Conservation (phyloP, 2,113 vertebrate genomes). For the Trematocara marginatum region DNA sequence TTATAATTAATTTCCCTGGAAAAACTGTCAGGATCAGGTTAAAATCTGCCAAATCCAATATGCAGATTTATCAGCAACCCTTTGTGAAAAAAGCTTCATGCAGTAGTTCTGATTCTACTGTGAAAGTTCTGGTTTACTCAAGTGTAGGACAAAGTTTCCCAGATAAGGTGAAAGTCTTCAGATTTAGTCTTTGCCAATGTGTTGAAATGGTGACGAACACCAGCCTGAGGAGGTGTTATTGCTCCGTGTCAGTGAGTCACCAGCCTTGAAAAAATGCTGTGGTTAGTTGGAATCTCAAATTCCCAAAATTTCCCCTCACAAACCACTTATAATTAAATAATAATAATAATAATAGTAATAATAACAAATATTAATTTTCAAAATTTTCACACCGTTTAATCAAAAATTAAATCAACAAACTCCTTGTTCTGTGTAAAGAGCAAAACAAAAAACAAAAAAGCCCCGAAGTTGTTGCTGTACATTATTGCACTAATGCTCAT, state of each 20-base stretch:
- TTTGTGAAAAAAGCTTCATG: background rate
- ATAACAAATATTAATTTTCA: background rate
- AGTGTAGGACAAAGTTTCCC: background rate
- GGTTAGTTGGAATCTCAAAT: background rate
- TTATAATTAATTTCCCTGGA: background rate
- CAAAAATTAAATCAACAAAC: background rate
- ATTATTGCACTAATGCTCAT: background rate
- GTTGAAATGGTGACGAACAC: rapidly evolving
- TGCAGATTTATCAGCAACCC: background rate
- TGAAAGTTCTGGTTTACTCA: background rate
- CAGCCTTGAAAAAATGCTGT: background rate
- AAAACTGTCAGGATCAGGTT: background rate
- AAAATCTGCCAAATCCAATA: background rate
- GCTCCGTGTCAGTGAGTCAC: background rate
- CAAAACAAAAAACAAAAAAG: background rate
- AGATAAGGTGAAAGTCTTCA: background rate
- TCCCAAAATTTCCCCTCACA: background rate
- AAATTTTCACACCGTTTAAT: background rate
- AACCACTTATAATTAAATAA: background rate
- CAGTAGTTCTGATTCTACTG: background rate
- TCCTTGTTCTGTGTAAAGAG: background rate
- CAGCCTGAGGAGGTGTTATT: background rate
- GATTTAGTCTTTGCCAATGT: background rate
- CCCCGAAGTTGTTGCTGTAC: rapidly evolving
- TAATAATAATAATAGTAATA: background rate